Percentiles rank a stretch among this genome's conserved stretches.
These are phyloP conservation scores for Brachynemurus nebulosus DNA, from an alignment of 2,888 invertebrate species.

Conservation along the genomic window DNA sequence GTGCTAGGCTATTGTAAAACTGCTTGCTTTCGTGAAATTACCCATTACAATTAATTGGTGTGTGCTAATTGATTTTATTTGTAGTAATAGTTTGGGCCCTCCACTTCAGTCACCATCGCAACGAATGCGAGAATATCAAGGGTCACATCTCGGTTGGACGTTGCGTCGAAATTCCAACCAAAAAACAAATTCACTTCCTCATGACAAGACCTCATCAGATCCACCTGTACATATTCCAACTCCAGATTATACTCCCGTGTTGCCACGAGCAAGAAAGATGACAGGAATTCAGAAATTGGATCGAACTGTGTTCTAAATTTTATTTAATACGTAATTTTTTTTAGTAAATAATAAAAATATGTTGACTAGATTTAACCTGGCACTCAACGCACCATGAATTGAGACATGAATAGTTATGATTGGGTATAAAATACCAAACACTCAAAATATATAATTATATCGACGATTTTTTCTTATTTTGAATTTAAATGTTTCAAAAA, in stretches of 20 bases:
- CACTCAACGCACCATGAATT: too few relatives aligned
- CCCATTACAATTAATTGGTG: not conserved
- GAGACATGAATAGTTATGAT: too few relatives aligned
- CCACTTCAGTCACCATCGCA: not conserved
- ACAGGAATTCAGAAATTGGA: too few relatives aligned
- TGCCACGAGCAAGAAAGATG: too few relatives aligned
- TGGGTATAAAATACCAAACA: too few relatives aligned
- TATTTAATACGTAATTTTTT: too few relatives aligned
- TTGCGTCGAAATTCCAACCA: constrained; percentile 3
- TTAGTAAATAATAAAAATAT: too few relatives aligned
- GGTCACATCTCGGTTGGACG: constrained; percentile 9
- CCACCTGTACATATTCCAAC: constrained; percentile 4
- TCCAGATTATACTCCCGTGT: constrained; percentile 8
- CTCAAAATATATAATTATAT: too few relatives aligned
- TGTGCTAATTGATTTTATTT: not conserved
- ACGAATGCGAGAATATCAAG: not conserved
- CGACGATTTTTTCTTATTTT: too few relatives aligned
- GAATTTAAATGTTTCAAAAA: too few relatives aligned
- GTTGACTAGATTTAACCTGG: too few relatives aligned
- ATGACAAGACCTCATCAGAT: not conserved
- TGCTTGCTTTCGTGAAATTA: not conserved
- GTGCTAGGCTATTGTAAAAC: not conserved
- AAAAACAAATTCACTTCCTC: not conserved
- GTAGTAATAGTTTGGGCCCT: not conserved
- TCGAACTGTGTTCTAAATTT: too few relatives aligned